phyloP scores from a whole-genome alignment of 2,888 invertebrate genomes.

The Xiphydria camelus region DNA sequence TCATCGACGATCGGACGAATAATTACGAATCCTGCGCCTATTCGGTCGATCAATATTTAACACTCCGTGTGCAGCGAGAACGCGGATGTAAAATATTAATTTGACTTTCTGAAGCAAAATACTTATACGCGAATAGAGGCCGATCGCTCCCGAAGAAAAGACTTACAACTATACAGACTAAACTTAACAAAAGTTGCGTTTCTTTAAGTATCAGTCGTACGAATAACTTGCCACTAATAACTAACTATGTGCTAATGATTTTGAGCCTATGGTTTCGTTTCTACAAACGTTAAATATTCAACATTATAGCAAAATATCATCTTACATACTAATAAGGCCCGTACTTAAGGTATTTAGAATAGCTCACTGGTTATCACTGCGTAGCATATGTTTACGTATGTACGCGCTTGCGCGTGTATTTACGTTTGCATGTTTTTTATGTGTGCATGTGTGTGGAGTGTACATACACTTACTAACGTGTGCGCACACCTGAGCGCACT shows the following conservation, averaged over 20 bases:
- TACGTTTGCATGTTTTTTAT: background rate
- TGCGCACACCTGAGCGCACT: background rate
- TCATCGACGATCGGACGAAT: too few species aligned
- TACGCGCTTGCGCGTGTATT: background rate
- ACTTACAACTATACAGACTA: conserved; percentile 1
- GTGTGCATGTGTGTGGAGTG: background rate
- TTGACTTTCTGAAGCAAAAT: too few species aligned
- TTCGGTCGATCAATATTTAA: too few species aligned
- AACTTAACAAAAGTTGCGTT: conserved; percentile 11
- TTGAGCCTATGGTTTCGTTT: background rate
- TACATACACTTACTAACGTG: background rate
- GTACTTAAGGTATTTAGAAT: conserved; percentile 39
- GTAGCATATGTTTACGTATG: conserved; percentile 2
- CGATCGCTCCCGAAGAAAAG: background rate
- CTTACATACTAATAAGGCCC: conserved; percentile 51
- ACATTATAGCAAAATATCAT: conserved; percentile 25
- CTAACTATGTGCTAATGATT: background rate
- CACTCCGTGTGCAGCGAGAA: too few species aligned
- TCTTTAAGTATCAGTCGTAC: conserved; percentile 16
- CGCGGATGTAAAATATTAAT: too few species aligned
- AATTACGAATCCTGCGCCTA: too few species aligned
- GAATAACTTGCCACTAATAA: conserved; percentile 5
- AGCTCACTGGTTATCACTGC: conserved; percentile 40
- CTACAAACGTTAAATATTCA: conserved; percentile 5
- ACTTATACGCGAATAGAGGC: too few species aligned